Conservation (phyloP, 1,140 invertebrate genomes). For the Hyles euphorbiae region DNA sequence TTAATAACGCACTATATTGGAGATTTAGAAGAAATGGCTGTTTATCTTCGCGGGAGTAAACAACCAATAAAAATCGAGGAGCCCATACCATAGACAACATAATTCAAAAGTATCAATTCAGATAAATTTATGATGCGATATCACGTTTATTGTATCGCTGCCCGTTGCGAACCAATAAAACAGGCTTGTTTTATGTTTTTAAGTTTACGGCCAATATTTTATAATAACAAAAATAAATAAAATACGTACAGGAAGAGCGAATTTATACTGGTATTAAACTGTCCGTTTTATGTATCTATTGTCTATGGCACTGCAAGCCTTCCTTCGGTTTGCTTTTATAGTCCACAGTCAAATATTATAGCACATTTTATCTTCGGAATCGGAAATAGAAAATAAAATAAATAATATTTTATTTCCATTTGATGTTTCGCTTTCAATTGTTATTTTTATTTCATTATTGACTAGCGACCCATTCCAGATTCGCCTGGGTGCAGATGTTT, state of each 20-base stretch:
- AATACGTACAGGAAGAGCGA: slow-evolving; percentile 10
- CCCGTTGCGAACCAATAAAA: slow-evolving; percentile 42
- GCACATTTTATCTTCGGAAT: no score
- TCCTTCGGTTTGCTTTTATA: not conserved
- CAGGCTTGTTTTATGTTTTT: slow-evolving; percentile 36
- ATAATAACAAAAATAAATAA: slow-evolving; percentile 29
- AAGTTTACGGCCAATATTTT: slow-evolving; percentile 46
- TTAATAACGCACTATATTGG: not conserved
- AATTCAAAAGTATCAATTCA: slow-evolving; percentile 37
- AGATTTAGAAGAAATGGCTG: no score
- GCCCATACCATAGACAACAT: slow-evolving; percentile 1
- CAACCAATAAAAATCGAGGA: slow-evolving; percentile 6
- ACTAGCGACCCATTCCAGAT: no score
- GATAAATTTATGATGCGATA: slow-evolving; percentile 43
- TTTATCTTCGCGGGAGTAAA: slow-evolving; percentile 1
- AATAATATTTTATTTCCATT: no score
- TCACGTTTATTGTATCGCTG: slow-evolving; percentile 34
- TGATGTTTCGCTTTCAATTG: no score
- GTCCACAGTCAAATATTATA: no score
- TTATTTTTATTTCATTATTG: no score
- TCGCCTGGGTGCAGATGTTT: no score
- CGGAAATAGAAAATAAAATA: slow-evolving; percentile 31
- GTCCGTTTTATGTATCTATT: not conserved
- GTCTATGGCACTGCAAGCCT: not conserved
- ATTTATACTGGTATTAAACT: slow-evolving; percentile 5